Base-by-base conservation (phyloP, 2,797 vertebrate genomes). In the Bucorvus abyssinicus region DNA sequence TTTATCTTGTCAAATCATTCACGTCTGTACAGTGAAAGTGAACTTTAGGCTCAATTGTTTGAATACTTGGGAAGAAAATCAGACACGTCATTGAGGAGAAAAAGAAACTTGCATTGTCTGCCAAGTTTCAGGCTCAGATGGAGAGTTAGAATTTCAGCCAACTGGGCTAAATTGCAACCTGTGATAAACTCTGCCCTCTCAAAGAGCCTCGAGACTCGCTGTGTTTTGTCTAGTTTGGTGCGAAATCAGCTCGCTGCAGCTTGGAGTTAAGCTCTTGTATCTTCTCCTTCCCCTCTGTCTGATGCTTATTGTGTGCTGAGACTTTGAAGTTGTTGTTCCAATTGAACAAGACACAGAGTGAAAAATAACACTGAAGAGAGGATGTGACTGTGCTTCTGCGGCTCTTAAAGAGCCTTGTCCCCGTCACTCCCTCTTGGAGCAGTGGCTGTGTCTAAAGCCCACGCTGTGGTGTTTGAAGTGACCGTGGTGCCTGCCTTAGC, bases 131-230 rank as follows among this genome's bases (percentile, higher is more conserved):
- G 81, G 53, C 81, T 93, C 4, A 17, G 52, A 68, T 29, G 38
- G 81, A 79, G 78, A 91, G 22, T 65, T 89, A 71, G 92, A 94
- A 82, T 57, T 70, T 91, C 61, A 81, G 87, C 81, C 89, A 95
- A 70, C 42, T 92, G 90, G 86, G 94, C 67, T 57, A 94, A 83
- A 59, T 53, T 2, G 5, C 68, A 96, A 63, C 87, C 75, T 88
- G 45, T 1, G 87, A 94, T 96, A 96, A 97, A 84, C 91, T 86
- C 40, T 79, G 34, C 24, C 47, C 11, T 79, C 75, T 70, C 18
- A 24, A 56, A 55, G 61, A 52, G 20, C 65, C 17, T 40, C 56
- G 68, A 57, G 63, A 40, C 52, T 80, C 64, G 29, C 53, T 84
- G 44, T 50, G 29, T 78, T 89, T 83, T 75, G 36, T 53, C 65